Evolutionary conservation across 2,888 invertebrate genomes (phyloP).

Genomic region (Coecobrya sp.): DNA sequence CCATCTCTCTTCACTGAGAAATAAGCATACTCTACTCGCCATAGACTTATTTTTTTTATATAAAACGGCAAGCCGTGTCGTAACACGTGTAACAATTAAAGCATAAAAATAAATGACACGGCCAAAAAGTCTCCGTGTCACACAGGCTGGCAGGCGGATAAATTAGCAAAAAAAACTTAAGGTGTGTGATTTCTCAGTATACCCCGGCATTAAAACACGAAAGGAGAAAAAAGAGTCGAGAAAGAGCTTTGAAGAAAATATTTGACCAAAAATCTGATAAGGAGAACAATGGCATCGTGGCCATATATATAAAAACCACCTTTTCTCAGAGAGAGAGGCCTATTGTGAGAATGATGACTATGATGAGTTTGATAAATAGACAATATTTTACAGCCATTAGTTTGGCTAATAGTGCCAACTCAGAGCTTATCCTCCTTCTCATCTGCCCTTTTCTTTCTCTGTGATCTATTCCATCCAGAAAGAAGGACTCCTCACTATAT

Average conservation of each 20-base stretch:
- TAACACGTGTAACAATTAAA: slow-evolving; percentile 28
- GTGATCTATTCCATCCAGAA: too few relatives aligned
- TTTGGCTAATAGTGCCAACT: slow-evolving; percentile 63
- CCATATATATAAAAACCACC: not conserved
- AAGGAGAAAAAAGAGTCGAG: too few relatives aligned
- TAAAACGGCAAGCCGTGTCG: too few relatives aligned
- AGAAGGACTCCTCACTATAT: not conserved
- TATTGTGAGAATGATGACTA: not conserved
- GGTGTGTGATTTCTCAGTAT: too few relatives aligned
- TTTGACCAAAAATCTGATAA: too few relatives aligned
- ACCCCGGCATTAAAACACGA: too few relatives aligned
- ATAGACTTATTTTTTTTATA: not conserved
- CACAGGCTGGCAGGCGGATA: too few relatives aligned
- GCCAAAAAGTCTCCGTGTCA: too few relatives aligned
- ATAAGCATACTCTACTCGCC: not conserved
- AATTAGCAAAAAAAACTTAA: too few relatives aligned
- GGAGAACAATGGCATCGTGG: not conserved
- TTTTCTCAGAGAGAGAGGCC: not conserved
- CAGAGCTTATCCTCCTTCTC: slow-evolving; percentile 50
- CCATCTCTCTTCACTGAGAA: not conserved
- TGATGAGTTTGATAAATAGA: slow-evolving; percentile 57
- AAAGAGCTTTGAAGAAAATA: too few relatives aligned
- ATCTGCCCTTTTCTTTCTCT: not conserved
- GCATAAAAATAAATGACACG: too few relatives aligned
- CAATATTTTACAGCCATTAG: slow-evolving; percentile 76